These are phyloP conservation scores for Gnatocerus cornutus DNA, from an alignment of 2,888 invertebrate genomes.

Conservation along the genomic window DNA sequence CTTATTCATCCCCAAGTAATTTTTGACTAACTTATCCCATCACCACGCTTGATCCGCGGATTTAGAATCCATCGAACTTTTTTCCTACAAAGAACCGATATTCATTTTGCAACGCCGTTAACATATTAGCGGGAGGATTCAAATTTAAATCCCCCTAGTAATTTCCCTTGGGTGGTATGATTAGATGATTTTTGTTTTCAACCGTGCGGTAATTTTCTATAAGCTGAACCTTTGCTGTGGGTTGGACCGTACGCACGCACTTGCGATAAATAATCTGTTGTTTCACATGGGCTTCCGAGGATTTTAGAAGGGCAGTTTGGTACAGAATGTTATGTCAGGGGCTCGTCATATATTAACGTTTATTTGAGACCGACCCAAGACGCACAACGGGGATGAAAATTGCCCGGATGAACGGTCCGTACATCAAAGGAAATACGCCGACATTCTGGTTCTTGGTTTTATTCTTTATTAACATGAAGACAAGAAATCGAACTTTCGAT, in stretches of 20 bases:
- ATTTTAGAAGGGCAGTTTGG: constrained; percentile 57
- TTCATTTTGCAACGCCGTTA: constrained; percentile 55
- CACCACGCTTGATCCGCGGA: constrained; percentile 45
- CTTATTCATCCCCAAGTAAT: constrained; percentile 24
- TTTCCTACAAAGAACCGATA: constrained; percentile 37
- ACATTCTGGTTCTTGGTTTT: constrained; percentile 3
- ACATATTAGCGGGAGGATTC: constrained; percentile 57
- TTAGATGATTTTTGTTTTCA: constrained; percentile 61
- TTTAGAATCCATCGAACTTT: constrained; percentile 53
- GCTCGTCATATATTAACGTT: constrained; percentile 54
- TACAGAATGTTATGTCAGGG: constrained; percentile 49
- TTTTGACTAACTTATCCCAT: constrained; percentile 46
- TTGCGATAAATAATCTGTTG: constrained; percentile 62
- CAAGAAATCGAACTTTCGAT: too few relatives aligned
- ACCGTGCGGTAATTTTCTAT: constrained; percentile 58
- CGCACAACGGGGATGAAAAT: constrained; percentile 23
- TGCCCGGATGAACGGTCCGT: constrained; percentile 27
- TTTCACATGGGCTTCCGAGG: constrained; percentile 58
- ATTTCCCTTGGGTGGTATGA: constrained; percentile 61
- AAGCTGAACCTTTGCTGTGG: constrained; percentile 50
- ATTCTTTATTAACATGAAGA: not conserved
- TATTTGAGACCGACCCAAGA: constrained; percentile 23
- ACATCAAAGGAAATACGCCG: constrained; percentile 40
- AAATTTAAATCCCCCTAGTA: constrained; percentile 63
- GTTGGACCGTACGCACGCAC: constrained; percentile 57